Evolutionary conservation across 2,797 vertebrate species (phyloP), one percentile per base, ranked within the genome.

Genomic region (Spinibarbus caldwelli): DNA sequence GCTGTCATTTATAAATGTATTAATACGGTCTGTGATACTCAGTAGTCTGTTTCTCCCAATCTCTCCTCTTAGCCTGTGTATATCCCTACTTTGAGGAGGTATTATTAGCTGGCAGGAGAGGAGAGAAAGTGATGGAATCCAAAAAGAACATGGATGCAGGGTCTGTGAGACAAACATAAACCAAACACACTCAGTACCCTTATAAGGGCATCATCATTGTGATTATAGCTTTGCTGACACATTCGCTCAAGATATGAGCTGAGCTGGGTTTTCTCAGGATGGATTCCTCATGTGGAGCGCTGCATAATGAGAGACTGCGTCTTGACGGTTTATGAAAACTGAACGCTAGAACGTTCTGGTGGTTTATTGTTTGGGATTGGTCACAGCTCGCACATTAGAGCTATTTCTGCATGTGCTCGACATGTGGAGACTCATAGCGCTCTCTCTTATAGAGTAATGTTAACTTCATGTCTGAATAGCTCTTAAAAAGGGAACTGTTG

Each of bases 141-240:
- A 86, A 77, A 57, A 87, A 80, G 77, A 83, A 80, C 80, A 86
- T 70, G 47, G 82, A 78, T 78, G 85, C 76, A 75, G 70, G 57
- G 34, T 83, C 47, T 34, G 57, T 75, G 49, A 80, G 78, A 83
- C 71, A 84, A 80, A 62, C 77, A 78, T 76, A 84, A 87, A 85
- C 78, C 19, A 43, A 86, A 62, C 85, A 78, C 76, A 76, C 77
- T 79, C 31, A n/a, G 59, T 85, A 68, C 59, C 86, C 90, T 83
- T 88, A 91, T 88, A 89, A 86, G 88, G 90, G 70, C 87, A 83
- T 78, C 45, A 21, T 78, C 59, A 86, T 86, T 73, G 66, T 72
- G 85, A 87, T 87, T 87, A 88, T 21, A 36, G 59, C 52, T 71
- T 41, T 68, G 26, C 81, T 85, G 80, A 87, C 82, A 86, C 36